Percentiles rank a stretch among this genome's conserved stretches.
phyloP scores from a whole-genome alignment of 2,113 vertebrate species.

The Emydocephalus ijimae region DNA sequence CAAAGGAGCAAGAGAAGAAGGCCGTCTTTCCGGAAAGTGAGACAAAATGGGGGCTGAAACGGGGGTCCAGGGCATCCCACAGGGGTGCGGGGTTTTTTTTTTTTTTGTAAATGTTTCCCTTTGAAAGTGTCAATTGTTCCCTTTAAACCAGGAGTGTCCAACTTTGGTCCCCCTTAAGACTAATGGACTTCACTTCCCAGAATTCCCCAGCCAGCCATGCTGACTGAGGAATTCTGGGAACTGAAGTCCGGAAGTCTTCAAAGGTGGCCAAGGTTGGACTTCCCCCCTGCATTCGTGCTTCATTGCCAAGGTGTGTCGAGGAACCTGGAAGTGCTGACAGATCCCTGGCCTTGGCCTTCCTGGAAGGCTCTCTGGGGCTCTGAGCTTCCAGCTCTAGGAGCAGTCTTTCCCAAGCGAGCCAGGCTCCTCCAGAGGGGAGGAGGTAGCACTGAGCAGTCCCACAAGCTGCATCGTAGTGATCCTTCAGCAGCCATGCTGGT shows the following conservation, averaged over 20 bases:
- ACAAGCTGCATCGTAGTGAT: neutral
- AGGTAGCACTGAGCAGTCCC: neutral
- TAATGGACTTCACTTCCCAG: neutral
- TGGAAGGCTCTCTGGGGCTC: neutral
- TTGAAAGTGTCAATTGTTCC: neutral
- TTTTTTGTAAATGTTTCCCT: neutral
- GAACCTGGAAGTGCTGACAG: rapidly evolving
- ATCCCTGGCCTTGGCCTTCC: conserved; percentile 2
- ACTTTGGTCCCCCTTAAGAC: neutral
- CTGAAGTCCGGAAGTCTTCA: neutral
- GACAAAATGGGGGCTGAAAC: neutral
- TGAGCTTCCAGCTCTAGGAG: neutral
- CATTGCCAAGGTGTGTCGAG: neutral
- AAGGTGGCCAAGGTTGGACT: neutral
- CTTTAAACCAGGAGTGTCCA: neutral
- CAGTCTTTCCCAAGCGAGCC: neutral
- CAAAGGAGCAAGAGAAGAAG: neutral
- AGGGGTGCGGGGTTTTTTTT: neutral
- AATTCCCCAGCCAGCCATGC: neutral
- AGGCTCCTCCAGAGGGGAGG: conserved; percentile 48
- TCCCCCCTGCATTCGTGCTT: neutral
- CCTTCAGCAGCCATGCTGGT: neutral
- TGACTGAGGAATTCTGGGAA: neutral
- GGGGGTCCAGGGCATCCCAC: neutral
- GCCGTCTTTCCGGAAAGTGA: neutral